A percentile compares a stretch with the other conserved stretches of the same genome.
Evolutionary conservation across 2,113 vertebrate genomes (phyloP).

Genomic region (Polyodon spathula): DNA sequence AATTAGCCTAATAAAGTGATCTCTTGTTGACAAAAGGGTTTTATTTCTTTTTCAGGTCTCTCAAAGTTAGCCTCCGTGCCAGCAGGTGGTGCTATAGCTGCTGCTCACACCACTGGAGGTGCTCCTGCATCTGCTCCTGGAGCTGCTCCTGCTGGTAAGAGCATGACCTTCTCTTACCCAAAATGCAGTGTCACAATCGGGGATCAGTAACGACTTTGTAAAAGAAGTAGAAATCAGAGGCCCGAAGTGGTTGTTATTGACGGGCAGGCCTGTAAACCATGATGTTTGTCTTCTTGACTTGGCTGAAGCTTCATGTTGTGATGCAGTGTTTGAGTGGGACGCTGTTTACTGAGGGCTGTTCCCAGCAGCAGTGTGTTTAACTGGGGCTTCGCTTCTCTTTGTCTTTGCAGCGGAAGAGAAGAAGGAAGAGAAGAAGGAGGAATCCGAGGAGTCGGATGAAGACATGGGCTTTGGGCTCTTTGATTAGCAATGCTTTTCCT

Average conservation of each 20-base stretch:
- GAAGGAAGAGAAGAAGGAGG: constrained; percentile 72
- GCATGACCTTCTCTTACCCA: no score
- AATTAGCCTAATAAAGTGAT: no score
- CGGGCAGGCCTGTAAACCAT: no score
- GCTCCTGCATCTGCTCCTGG: constrained; percentile 28
- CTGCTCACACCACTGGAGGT: constrained; percentile 29
- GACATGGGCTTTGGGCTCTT: constrained; percentile 75
- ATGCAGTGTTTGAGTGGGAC: no score
- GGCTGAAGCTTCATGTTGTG: no score
- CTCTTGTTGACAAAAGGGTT: no score
- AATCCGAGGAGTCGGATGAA: constrained; percentile 46
- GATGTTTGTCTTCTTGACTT: no score
- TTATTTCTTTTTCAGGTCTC: constrained; percentile 10
- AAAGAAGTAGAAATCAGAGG: neutral
- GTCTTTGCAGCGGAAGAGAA: constrained; percentile 62
- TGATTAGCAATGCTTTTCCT: constrained; percentile 55
- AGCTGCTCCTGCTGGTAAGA: constrained; percentile 57
- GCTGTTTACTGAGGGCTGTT: no score
- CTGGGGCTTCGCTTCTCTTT: neutral
- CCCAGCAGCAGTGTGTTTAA: no score
- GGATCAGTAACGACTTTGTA: no score
- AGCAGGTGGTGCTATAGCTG: constrained; percentile 59
- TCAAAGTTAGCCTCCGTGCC: constrained; percentile 53
- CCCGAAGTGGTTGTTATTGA: no score
- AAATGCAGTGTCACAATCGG: no score